Base-by-base conservation (phyloP, 2,888 invertebrate species). In the Cantharis flavilabris region DNA sequence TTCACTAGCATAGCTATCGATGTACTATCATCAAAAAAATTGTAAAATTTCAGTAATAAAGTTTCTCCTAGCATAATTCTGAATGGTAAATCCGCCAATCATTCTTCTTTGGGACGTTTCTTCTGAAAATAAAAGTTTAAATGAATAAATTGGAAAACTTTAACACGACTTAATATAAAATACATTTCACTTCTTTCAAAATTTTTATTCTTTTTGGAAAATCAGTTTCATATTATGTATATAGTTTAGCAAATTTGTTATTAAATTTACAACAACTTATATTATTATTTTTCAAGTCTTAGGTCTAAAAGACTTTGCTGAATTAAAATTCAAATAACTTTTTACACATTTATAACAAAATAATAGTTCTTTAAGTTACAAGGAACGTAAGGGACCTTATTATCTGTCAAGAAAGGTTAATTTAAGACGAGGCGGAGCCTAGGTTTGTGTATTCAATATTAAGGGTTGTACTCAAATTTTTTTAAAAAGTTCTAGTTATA, bases 31-130 rank as follows among this genome's bases (percentile, higher is more conserved):
- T 69, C 26, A 10, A 74, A 74, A 13, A 23, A 33, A 33, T 64
- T 30, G 30, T 30, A 20, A n/a, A 63, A 64, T 62, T 70, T 62
- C 13, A 62, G 14, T 20, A 69, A 69, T 16, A 69, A 23, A 16
- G 62, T 26, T 23, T 14, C 62, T 62, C 49, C 73, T 69, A 69
- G 73, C 73, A 73, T 73, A 73, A 26, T 69, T 65, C 28, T 62
- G 62, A 11, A 20, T 26, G 28, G 26, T 5, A 20, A n/a, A 28
- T 14, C 49, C 71, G 13, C 65, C 10, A 67, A n/a, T 65, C 72
- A 72, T 72, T 49, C 49, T 49, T 49, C 49, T 49, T 49, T n/a
- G 7, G 49, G n/a, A 49, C 49, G 49, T n/a, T 72, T 16, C 67
- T 72, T 16, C 67, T 67, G 67, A 64, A 72, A 72, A 33, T 18